Percentiles rank a stretch among this genome's conserved stretches.
phyloP scores from a whole-genome alignment of 2,888 invertebrate species.

The Amphimallon solstitiale region DNA sequence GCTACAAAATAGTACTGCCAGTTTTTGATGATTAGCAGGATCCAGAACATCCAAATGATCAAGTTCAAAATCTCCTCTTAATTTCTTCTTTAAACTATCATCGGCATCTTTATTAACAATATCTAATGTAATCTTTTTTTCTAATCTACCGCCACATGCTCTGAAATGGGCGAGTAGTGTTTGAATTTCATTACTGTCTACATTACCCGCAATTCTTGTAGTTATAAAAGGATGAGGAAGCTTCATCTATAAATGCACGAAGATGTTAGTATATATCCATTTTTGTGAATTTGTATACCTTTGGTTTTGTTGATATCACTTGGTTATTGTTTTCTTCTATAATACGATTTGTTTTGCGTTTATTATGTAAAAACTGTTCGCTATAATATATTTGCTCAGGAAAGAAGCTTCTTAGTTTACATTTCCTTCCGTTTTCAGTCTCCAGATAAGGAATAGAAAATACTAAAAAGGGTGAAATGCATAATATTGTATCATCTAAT shows the following conservation, averaged over 20 bases:
- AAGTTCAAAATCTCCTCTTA: conserved; percentile 40
- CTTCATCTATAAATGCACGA: conserved; percentile 59
- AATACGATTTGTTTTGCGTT: conserved; percentile 49
- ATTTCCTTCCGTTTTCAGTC: conserved; percentile 83
- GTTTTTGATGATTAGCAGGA: conserved; percentile 83
- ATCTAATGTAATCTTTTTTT: conserved; percentile 52
- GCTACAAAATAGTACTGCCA: conserved; percentile 91
- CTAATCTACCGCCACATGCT: conserved; percentile 80
- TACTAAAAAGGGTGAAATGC: conserved; percentile 87
- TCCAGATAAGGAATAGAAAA: conserved; percentile 89
- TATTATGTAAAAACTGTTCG: conserved; percentile 65
- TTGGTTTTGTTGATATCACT: conserved; percentile 13
- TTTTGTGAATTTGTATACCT: conserved; percentile 20
- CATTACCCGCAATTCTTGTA: conserved; percentile 73
- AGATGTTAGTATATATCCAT: conserved; percentile 1
- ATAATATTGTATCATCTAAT: conserved; percentile 77
- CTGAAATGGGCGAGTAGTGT: conserved; percentile 85
- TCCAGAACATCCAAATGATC: conserved; percentile 75
- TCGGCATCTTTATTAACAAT: conserved; percentile 52
- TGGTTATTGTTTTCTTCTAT: conserved; percentile 32
- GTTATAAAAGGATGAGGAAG: conserved; percentile 79
- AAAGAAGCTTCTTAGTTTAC: conserved; percentile 77
- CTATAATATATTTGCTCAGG: conserved; percentile 80
- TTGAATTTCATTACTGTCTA: conserved; percentile 75
- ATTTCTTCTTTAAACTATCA: conserved; percentile 50